Evolutionary conservation across 2,797 vertebrate genomes (phyloP).

Genomic region (Hypotaenidia philippensis): DNA sequence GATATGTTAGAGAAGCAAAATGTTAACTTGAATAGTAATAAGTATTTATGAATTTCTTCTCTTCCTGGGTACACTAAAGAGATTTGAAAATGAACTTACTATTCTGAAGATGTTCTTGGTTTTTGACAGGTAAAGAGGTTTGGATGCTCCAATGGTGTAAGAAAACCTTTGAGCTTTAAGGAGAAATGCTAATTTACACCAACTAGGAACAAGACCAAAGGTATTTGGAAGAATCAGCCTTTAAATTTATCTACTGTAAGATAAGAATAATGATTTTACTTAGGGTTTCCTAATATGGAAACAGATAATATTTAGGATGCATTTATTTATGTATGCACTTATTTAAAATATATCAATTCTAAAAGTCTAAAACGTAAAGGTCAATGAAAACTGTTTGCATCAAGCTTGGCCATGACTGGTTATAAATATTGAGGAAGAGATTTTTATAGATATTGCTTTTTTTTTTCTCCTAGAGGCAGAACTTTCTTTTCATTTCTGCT

Average conservation of each 20-base stretch:
- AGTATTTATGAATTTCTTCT: conserved; percentile 44
- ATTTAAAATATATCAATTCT: neutral
- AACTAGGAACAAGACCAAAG: neutral
- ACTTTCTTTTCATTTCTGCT: conserved; percentile 1
- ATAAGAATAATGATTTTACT: neutral
- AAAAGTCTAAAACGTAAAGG: neutral
- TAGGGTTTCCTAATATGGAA: neutral
- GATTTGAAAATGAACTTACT: neutral
- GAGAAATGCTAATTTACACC: neutral
- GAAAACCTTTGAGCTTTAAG: neutral
- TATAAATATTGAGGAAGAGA: conserved; percentile 6
- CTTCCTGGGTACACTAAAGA: neutral
- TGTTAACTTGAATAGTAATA: conserved; percentile 53
- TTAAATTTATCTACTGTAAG: neutral
- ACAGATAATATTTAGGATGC: neutral
- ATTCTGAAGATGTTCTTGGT: neutral
- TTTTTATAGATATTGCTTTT: neutral
- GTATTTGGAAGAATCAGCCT: neutral
- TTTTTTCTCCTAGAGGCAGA: neutral
- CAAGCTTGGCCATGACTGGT: neutral
- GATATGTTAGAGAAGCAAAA: conserved; percentile 14
- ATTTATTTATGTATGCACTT: neutral
- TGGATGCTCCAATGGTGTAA: neutral
- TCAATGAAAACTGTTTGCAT: neutral
- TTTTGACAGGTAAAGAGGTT: conserved; percentile 5